phyloP scores from a whole-genome alignment of 2,888 invertebrate genomes.

The Dioctria linearis region DNA sequence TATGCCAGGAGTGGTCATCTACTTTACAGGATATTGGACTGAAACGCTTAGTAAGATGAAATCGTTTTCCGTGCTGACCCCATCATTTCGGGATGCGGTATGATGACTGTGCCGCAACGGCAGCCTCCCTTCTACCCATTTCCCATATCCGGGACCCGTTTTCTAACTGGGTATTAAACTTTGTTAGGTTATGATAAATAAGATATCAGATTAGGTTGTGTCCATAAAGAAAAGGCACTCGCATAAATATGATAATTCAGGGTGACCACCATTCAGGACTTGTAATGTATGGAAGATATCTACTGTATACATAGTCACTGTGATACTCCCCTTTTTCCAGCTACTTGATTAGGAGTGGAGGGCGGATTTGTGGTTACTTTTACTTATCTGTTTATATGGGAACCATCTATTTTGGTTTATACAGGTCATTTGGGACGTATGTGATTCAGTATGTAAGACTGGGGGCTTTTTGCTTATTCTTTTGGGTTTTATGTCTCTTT shows the following conservation, averaged over 20 bases:
- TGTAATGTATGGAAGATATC: slow-evolving; percentile 32
- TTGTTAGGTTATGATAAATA: slow-evolving; percentile 59
- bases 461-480: slow-evolving; percentile 40
- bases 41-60: slow-evolving; percentile 58
- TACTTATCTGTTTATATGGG: slow-evolving; percentile 58
- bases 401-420: slow-evolving; percentile 54
- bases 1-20: slow-evolving; percentile 42
- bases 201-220: slow-evolving; percentile 59
- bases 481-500: slow-evolving; percentile 35
- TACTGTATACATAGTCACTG: neutral
- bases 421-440: slow-evolving; percentile 47
- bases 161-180: slow-evolving; percentile 57
- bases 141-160: neutral
- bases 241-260: slow-evolving; percentile 59
- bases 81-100: slow-evolving; percentile 44
- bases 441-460: slow-evolving; percentile 24
- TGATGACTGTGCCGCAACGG: slow-evolving; percentile 33
- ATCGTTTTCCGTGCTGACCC: slow-evolving; percentile 57
- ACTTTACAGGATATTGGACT: slow-evolving; percentile 48
- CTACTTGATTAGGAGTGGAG: slow-evolving; percentile 34
- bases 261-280: slow-evolving; percentile 52
- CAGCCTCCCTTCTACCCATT: slow-evolving; percentile 19
- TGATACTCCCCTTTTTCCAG: slow-evolving; percentile 11
- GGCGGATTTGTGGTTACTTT: slow-evolving; percentile 49
- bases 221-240: slow-evolving; percentile 57